These are phyloP conservation scores for Propithecus perrieri DNA, from an alignment of 2,797 vertebrate genomes.

Conservation along the genomic window DNA sequence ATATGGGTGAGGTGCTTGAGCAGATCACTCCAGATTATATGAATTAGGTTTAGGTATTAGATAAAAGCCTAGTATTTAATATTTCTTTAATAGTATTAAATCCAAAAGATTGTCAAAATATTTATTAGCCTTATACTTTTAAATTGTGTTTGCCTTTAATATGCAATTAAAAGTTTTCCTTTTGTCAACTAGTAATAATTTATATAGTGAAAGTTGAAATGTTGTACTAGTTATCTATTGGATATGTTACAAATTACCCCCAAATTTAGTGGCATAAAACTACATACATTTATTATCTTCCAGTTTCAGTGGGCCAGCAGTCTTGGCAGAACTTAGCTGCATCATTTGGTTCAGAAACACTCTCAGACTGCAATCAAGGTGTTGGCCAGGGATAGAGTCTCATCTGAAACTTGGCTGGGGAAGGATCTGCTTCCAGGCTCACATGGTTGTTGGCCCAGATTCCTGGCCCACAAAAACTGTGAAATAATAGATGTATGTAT, in stretches of 20 bases:
- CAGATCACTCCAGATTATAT: constrained; percentile 15
- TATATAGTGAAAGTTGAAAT: constrained; percentile 31
- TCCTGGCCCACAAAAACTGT: neutral
- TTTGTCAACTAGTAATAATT: constrained; percentile 41
- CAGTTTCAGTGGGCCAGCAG: neutral
- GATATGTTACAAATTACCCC: neutral
- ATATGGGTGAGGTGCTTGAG: neutral
- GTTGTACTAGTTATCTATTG: constrained; percentile 46
- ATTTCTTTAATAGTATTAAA: constrained; percentile 17
- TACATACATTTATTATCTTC: neutral
- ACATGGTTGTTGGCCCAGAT: neutral
- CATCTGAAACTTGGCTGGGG: constrained; percentile 24
- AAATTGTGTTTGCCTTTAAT: constrained; percentile 19
- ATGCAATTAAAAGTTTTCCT: constrained; percentile 23
- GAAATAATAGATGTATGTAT: constrained; percentile 12
- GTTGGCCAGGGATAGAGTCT: neutral
- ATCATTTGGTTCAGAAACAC: constrained; percentile 24
- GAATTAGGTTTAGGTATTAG: constrained; percentile 10
- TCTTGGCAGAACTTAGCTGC: neutral
- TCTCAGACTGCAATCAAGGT: neutral
- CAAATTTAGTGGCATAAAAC: neutral
- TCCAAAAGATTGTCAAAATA: constrained; percentile 34
- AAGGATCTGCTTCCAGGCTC: constrained; percentile 24
- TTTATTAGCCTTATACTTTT: constrained; percentile 28
- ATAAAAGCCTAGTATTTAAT: constrained; percentile 46